These are phyloP conservation scores for Erannis defoliaria DNA, from an alignment of 2,888 invertebrate genomes.

Conservation along the genomic window DNA sequence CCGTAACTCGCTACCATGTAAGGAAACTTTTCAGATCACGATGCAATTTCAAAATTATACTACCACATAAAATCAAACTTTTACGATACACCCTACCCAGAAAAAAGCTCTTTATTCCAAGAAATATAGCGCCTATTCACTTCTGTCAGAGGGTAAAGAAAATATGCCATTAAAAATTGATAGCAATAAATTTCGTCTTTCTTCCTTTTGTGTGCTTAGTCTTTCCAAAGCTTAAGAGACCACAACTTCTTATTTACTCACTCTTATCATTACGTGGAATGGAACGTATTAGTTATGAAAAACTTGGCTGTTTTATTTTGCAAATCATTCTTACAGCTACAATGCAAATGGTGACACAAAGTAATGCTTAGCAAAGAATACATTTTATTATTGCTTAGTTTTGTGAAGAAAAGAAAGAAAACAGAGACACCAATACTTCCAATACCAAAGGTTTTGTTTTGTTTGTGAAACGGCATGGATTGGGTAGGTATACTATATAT, in stretches of 20 bases:
- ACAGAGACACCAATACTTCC: too few relatives aligned
- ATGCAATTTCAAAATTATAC: constrained; percentile 15
- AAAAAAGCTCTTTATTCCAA: constrained; percentile 18
- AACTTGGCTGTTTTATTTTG: constrained; percentile 11
- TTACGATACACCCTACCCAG: constrained; percentile 6
- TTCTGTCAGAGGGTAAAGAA: constrained; percentile 21
- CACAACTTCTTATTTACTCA: constrained; percentile 22
- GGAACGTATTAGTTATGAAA: constrained; percentile 15
- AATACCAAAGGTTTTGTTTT: too few relatives aligned
- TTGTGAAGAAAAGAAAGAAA: background rate
- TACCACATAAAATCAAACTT: constrained; percentile 19
- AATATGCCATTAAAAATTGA: constrained; percentile 35
- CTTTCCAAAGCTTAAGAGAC: constrained; percentile 13
- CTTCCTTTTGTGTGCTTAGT: constrained; percentile 16
- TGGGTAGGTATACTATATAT: too few relatives aligned
- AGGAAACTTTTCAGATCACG: constrained; percentile 16
- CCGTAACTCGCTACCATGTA: too few relatives aligned
- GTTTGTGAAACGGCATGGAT: too few relatives aligned
- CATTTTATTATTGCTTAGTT: too few relatives aligned
- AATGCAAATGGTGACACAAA: background rate
- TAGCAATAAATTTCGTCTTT: constrained; percentile 27
- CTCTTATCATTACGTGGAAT: constrained; percentile 27
- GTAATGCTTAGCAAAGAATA: background rate
- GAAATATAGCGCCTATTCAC: constrained; percentile 22
- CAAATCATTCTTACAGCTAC: background rate